A percentile compares a stretch with the other conserved stretches of the same genome.
phyloP scores from a whole-genome alignment of 2,888 invertebrate species.

The Arge pagana region DNA sequence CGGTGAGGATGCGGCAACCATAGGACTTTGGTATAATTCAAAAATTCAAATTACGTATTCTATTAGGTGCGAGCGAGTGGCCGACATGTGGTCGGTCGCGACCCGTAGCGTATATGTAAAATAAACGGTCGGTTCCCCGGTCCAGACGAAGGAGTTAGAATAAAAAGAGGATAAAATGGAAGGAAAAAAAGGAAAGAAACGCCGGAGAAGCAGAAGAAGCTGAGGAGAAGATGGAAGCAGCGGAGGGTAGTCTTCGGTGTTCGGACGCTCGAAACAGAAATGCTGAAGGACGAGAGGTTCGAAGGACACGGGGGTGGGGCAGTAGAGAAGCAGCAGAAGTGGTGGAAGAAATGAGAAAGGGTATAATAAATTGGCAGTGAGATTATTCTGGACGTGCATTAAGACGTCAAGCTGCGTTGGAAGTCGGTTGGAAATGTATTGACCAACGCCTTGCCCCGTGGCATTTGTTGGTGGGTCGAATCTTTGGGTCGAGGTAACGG shows the following conservation, averaged over 20 bases:
- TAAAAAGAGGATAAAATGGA: constrained; percentile 24
- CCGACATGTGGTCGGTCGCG: constrained; percentile 24
- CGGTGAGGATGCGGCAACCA: constrained; percentile 16
- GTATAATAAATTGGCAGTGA: constrained; percentile 58
- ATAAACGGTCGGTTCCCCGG: constrained; percentile 15
- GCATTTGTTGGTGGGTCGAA: constrained; percentile 5
- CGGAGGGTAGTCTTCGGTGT: constrained; percentile 25
- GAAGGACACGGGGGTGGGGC: constrained; percentile 23
- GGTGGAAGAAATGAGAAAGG: constrained; percentile 56
- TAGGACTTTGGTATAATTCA: constrained; percentile 30
- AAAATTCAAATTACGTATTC: constrained; percentile 55
- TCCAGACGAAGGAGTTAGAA: constrained; percentile 13
- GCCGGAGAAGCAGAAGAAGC: constrained; percentile 25
- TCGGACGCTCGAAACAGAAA: constrained; percentile 27
- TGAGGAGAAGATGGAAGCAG: constrained; percentile 20
- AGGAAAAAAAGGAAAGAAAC: constrained; percentile 21
- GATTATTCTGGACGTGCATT: constrained; percentile 59
- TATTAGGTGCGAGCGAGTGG: constrained; percentile 46
- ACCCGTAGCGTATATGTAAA: constrained; percentile 12
- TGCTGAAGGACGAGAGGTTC: constrained; percentile 27
- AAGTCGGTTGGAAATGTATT: constrained; percentile 54
- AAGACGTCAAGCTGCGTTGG: constrained; percentile 59
- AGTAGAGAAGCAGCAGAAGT: constrained; percentile 9
- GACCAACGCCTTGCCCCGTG: constrained; percentile 54
- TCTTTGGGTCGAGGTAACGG: neutral